These are phyloP conservation scores for Xestia ashworthii DNA, from an alignment of 2,888 invertebrate species.

Conservation along the genomic window DNA sequence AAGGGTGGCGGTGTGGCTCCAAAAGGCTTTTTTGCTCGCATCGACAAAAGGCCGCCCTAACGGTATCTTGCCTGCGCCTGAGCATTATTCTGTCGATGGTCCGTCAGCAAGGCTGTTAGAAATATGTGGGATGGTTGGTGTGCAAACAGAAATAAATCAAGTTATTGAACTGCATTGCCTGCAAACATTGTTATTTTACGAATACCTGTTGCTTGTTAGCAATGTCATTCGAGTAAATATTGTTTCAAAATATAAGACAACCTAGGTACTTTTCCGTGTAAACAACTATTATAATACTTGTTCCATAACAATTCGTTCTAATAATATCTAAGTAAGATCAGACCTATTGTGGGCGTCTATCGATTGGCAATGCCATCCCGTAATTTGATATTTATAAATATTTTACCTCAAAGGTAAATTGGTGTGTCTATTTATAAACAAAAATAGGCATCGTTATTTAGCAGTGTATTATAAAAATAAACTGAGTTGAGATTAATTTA, in stretches of 20 bases:
- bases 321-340: background rate
- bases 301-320: background rate
- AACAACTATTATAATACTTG: background rate
- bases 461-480: slow-evolving; percentile 75
- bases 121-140: slow-evolving; percentile 34
- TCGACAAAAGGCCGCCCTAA: slow-evolving; percentile 87
- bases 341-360: background rate
- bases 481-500: slow-evolving; percentile 77
- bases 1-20: slow-evolving; percentile 83
- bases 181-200: slow-evolving; percentile 39
- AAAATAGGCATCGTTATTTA: slow-evolving; percentile 49
- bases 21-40: slow-evolving; percentile 83
- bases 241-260: background rate
- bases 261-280: background rate
- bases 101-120: slow-evolving; percentile 52
- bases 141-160: slow-evolving; percentile 55
- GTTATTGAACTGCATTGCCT: slow-evolving; percentile 35
- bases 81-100: slow-evolving; percentile 67
- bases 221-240: slow-evolving; percentile 3
- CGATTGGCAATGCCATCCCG: slow-evolving; percentile 5
- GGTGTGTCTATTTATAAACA: slow-evolving; percentile 6
- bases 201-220: slow-evolving; percentile 10
- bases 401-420: slow-evolving; percentile 18
- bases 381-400: slow-evolving; percentile 13
- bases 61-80: slow-evolving; percentile 79